phyloP scores from a whole-genome alignment of 2,888 invertebrate species.

The Panorpa germanica region DNA sequence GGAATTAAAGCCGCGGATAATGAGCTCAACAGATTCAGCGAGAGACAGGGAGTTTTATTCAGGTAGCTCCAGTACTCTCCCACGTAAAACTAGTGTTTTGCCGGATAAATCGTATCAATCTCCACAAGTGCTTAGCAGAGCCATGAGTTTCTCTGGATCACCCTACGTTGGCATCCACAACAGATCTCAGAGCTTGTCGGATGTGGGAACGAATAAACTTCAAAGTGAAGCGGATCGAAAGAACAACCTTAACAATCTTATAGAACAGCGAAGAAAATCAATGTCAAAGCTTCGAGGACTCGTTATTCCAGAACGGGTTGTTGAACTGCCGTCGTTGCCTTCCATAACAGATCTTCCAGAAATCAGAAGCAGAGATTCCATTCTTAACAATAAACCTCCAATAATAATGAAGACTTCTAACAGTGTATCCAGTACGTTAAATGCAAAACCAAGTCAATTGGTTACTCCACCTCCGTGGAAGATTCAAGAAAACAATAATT shows the following conservation, averaged over 20 bases:
- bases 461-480: slow-evolving; percentile 21
- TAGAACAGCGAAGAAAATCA: slow-evolving; percentile 65
- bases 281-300: slow-evolving; percentile 74
- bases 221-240: slow-evolving; percentile 29
- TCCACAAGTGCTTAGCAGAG: slow-evolving; percentile 16
- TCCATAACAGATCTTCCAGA: slow-evolving; percentile 60
- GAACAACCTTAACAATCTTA: slow-evolving; percentile 50
- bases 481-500: slow-evolving; percentile 19
- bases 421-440: slow-evolving; percentile 9
- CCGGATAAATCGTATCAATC: no score
- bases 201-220: slow-evolving; percentile 23
- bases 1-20: no score
- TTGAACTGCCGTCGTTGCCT: slow-evolving; percentile 28
- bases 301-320: slow-evolving; percentile 61
- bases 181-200: slow-evolving; percentile 30
- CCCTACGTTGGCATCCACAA: slow-evolving; percentile 20
- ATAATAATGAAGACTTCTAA: slow-evolving; percentile 14
- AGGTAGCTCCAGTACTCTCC: no score
- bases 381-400: slow-evolving; percentile 26
- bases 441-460: slow-evolving; percentile 10
- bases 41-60: no score
- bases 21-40: no score
- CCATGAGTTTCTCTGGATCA: slow-evolving; percentile 25
- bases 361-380: slow-evolving; percentile 54
- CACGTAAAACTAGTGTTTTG: no score